A percentile compares a stretch with the other conserved stretches of the same genome.
These are phyloP conservation scores for Megaleporinus macrocephalus DNA, from an alignment of 2,113 vertebrate species.

Conservation along the genomic window DNA sequence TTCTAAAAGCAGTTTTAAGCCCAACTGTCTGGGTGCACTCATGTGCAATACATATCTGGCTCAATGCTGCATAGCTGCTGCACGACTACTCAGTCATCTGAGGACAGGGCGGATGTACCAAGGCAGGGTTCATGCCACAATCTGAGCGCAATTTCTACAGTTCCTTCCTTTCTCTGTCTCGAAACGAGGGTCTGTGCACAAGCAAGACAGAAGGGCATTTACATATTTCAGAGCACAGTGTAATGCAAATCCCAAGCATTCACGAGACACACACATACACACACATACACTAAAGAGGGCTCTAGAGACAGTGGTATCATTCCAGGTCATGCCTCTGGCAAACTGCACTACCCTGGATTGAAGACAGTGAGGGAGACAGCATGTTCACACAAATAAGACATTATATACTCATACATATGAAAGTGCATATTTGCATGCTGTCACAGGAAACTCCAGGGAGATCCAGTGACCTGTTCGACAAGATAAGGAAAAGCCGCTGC, in stretches of 20 bases:
- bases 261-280: background rate
- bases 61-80: background rate
- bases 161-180: background rate
- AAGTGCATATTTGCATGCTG: constrained; percentile 19
- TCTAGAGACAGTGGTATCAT: background rate
- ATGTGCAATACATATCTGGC: background rate
- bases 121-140: background rate
- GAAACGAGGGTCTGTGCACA: background rate
- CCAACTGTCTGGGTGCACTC: background rate
- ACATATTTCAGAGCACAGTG: background rate
- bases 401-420: background rate
- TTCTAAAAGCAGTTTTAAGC: background rate
- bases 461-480: background rate
- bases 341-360: background rate
- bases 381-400: background rate
- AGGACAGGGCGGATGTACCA: background rate
- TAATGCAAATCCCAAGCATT: background rate
- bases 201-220: constrained; percentile 13
- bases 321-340: background rate
- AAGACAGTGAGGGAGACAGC: background rate
- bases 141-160: background rate
- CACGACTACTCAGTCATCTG: background rate
- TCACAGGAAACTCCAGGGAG: background rate
- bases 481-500: background rate
- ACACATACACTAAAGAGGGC: background rate